phyloP scores from a whole-genome alignment of 2,797 vertebrate genomes.

The Sebastes ruberrimus region DNA sequence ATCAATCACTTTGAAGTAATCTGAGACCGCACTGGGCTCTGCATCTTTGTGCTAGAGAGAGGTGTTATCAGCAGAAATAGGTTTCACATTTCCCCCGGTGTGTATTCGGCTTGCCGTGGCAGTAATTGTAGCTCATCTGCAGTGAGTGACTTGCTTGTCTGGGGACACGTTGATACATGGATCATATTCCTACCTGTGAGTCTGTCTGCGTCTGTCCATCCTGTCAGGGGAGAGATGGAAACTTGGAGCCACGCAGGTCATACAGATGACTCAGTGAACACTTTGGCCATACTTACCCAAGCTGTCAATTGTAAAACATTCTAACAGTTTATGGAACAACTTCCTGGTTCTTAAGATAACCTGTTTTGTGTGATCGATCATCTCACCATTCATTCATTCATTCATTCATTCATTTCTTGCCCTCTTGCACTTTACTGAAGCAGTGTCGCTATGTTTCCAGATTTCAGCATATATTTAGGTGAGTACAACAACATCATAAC shows the following conservation, averaged over 20 bases:
- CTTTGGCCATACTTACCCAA: neutral
- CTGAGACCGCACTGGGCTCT: constrained; percentile 30
- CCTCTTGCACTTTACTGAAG: neutral
- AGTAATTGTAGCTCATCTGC: constrained; percentile 64
- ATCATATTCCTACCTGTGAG: constrained; percentile 31
- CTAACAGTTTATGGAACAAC: too few relatives aligned
- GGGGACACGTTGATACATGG: constrained; percentile 34
- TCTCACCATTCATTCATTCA: neutral
- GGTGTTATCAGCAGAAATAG: constrained; percentile 57
- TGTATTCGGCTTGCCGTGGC: constrained; percentile 36
- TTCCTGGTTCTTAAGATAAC: too few relatives aligned
- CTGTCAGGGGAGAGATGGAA: constrained; percentile 21
- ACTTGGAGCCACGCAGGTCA: constrained; percentile 31
- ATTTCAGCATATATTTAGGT: neutral
- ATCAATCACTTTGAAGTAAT: constrained; percentile 55
- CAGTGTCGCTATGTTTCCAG: neutral
- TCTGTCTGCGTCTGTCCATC: constrained; percentile 10
- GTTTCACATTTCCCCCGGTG: constrained; percentile 57
- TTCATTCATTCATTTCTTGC: neutral
- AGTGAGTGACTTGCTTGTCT: constrained; percentile 42
- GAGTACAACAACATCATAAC: neutral
- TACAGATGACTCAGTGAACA: neutral
- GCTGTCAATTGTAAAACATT: too few relatives aligned
- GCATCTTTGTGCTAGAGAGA: constrained; percentile 21
- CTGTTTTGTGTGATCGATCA: neutral